phyloP scores from a whole-genome alignment of 2,113 vertebrate species.

The Laticauda laticaudata region DNA sequence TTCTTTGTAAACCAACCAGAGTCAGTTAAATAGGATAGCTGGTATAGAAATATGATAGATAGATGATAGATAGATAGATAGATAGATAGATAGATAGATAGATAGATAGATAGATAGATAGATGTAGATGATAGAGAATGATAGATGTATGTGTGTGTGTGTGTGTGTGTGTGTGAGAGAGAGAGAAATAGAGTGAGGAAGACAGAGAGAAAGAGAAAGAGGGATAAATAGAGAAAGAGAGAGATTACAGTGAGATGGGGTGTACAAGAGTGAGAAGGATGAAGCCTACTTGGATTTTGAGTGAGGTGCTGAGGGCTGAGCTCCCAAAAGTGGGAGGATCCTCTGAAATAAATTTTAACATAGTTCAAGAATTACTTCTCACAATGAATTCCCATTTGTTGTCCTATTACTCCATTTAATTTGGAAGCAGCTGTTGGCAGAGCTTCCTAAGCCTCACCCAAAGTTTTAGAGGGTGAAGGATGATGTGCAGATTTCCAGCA shows the following conservation, averaged over 20 bases:
- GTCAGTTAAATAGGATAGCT: not conserved
- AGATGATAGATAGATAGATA: too few relatives aligned
- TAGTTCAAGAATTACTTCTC: not conserved
- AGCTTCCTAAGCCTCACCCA: not conserved
- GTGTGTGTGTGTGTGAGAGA: too few relatives aligned
- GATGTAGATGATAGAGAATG: too few relatives aligned
- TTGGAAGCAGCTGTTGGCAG: not conserved
- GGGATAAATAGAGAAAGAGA: not conserved
- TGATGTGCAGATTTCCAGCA: not conserved
- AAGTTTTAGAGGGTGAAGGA: not conserved
- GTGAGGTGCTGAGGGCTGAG: not conserved
- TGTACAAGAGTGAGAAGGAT: too few relatives aligned
- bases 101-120: too few relatives aligned
- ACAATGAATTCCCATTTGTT: not conserved
- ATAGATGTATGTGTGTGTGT: too few relatives aligned
- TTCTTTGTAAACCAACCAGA: not conserved
- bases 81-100: too few relatives aligned
- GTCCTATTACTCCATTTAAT: not conserved
- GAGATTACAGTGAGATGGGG: not conserved
- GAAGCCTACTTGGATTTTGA: not conserved
- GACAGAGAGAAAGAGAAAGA: not conserved
- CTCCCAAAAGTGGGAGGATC: not conserved
- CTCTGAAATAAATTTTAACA: not conserved
- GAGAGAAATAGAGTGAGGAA: too few relatives aligned
- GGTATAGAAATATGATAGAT: not conserved